These are phyloP conservation scores for Esox lucius DNA, from an alignment of 2,797 vertebrate genomes.

Conservation along the genomic window DNA sequence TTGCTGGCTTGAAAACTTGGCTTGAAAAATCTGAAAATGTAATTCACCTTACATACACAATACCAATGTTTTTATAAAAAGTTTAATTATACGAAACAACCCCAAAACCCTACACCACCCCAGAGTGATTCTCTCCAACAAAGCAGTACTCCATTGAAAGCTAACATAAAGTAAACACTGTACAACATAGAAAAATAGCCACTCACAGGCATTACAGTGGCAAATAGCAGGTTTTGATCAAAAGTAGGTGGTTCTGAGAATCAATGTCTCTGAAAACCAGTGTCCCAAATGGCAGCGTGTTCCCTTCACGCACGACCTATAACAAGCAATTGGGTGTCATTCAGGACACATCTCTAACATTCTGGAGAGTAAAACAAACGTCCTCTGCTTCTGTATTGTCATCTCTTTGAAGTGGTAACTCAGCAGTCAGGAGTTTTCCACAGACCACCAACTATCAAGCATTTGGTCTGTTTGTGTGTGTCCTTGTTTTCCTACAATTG, in stretches of 20 bases:
- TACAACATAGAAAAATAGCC: background rate
- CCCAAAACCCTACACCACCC: too few species aligned
- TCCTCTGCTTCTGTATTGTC: background rate
- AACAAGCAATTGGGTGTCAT: background rate
- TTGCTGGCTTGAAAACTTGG: too few species aligned
- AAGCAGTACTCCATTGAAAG: background rate
- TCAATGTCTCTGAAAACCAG: background rate
- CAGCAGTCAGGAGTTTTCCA: conserved; percentile 39
- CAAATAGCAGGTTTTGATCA: background rate
- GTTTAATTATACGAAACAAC: too few species aligned
- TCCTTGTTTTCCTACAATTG: too few species aligned
- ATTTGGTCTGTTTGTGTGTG: background rate
- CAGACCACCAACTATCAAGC: conserved; percentile 42
- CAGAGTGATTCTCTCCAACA: too few species aligned
- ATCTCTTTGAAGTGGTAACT: conserved; percentile 13
- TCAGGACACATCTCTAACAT: background rate
- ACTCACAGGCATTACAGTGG: background rate
- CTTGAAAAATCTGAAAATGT: too few species aligned
- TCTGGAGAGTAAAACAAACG: background rate
- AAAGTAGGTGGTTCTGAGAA: conserved; percentile 3
- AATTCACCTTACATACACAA: too few species aligned
- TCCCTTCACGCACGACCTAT: background rate
- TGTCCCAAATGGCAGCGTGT: background rate
- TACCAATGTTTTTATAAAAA: too few species aligned
- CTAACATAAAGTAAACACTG: background rate